A percentile compares a stretch with the other conserved stretches of the same genome.
phyloP scores from a whole-genome alignment of 2,888 invertebrate species.

The Leucozona laternaria region DNA sequence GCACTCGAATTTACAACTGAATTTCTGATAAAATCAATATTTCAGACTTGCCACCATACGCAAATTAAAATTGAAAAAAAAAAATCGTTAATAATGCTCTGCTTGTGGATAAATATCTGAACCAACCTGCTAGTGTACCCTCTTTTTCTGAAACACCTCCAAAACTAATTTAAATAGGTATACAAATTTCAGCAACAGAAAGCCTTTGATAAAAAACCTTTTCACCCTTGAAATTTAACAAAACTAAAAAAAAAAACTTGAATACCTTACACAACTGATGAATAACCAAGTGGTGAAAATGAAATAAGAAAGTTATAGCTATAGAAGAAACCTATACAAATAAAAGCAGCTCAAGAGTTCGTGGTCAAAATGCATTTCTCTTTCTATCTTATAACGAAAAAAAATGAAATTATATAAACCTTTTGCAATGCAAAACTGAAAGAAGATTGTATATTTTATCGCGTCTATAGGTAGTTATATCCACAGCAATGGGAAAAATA shows the following conservation, averaged over 20 bases:
- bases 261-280: background rate
- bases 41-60: no score
- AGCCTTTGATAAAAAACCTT: background rate
- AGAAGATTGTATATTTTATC: conserved; percentile 43
- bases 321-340: background rate
- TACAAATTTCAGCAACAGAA: background rate
- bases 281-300: conserved; percentile 1
- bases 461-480: background rate
- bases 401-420: background rate
- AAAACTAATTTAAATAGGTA: no score
- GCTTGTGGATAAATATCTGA: no score
- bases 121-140: no score
- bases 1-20: no score
- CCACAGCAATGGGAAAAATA: conserved; percentile 1
- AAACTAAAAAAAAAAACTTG: background rate
- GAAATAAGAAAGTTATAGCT: background rate
- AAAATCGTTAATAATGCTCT: no score
- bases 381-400: background rate
- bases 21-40: no score
- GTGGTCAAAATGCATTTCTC: conserved; percentile 32
- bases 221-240: background rate
- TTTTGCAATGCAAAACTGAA: conserved; percentile 33
- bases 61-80: no score
- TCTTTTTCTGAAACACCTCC: no score
- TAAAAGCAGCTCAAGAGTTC: conserved; percentile 6